Base-by-base conservation (phyloP, 2,888 invertebrate genomes). In the Cerastoderma edule region DNA sequence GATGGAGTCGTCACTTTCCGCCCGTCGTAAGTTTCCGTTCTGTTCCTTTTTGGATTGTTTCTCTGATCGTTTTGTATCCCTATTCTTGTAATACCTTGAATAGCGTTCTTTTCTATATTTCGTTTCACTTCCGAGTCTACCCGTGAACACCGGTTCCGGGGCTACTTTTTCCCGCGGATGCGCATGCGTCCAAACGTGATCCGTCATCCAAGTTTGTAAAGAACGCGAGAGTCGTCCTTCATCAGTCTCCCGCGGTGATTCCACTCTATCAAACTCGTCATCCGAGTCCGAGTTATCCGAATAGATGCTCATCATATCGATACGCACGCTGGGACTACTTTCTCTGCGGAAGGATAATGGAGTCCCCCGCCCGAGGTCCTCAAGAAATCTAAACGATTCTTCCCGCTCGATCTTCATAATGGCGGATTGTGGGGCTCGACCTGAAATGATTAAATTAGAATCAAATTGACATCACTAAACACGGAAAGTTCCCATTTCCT, bases 161-260 rank as follows among this genome's bases (percentile, higher is more conserved):
- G 80, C 72, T 0, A 83, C 74, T 65, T 82, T 83, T 13, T 83
- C 83, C 30, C 78, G 78, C 1, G 86, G 88, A 28, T 84, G 80
- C 6, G 88, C 67, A 8, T 72, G 73, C 0, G 53, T 75, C 57
- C 85, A 82, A 2, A 67, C 72, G 63, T 89, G 86, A 39, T 85
- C 83, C 0, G 84, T 76, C 89, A 86, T 87, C 89, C 89, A 89
- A 24, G 81, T 67, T 35, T 86, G 85, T 44, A 89, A 70, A 6
- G 85, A 76, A 8, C 85, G 63, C 2, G 88, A 87, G 24, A 89
- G 46, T 13, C 86, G 69, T 2, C 84, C 86, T 67, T 88, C 88
- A 28, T 85, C 83, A 3, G 85, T 79, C 10, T 83, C 80, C 0
- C 75, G 54, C 13, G 28, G 30, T 22, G 54, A 33, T 33, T 46